A percentile compares a stretch with the other conserved stretches of the same genome.
Conservation (phyloP, 2,113 vertebrate species). For the Sinocyclocheilus anophthalmus region DNA sequence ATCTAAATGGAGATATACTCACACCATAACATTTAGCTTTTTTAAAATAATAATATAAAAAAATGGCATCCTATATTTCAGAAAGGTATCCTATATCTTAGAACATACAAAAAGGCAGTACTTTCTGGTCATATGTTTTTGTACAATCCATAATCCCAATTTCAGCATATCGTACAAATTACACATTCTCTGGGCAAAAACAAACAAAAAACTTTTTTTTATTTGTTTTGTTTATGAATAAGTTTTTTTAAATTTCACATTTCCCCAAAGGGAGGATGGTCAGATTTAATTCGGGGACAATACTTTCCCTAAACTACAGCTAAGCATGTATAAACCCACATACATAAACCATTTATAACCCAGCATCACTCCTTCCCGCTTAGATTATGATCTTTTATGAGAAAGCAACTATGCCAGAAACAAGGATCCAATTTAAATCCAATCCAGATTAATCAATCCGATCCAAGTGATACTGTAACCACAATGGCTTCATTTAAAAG, state of each 20-base stretch:
- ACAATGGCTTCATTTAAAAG: not conserved
- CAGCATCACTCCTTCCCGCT: not conserved
- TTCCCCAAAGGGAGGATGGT: not conserved
- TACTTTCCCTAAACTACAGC: not conserved
- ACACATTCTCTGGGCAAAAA: not conserved
- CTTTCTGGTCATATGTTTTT: too few species aligned
- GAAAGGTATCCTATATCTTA: too few species aligned
- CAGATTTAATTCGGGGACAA: not conserved
- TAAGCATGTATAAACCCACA: not conserved
- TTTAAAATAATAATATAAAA: too few species aligned
- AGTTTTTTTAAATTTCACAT: not conserved
- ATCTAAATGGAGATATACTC: too few species aligned
- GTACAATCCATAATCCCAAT: not conserved
- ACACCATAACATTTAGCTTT: too few species aligned
- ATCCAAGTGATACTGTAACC: not conserved
- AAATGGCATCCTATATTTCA: too few species aligned
- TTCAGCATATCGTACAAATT: not conserved
- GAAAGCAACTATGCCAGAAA: not conserved
- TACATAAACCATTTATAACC: not conserved
- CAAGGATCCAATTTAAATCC: conserved; percentile 1
- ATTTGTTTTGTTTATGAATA: not conserved
- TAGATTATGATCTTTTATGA: not conserved
- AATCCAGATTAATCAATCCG: conserved; percentile 3
- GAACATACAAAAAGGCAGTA: too few species aligned
- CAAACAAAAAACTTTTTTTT: too few species aligned